These are phyloP conservation scores for Apamea anceps DNA, from an alignment of 2,888 invertebrate species.

Conservation along the genomic window DNA sequence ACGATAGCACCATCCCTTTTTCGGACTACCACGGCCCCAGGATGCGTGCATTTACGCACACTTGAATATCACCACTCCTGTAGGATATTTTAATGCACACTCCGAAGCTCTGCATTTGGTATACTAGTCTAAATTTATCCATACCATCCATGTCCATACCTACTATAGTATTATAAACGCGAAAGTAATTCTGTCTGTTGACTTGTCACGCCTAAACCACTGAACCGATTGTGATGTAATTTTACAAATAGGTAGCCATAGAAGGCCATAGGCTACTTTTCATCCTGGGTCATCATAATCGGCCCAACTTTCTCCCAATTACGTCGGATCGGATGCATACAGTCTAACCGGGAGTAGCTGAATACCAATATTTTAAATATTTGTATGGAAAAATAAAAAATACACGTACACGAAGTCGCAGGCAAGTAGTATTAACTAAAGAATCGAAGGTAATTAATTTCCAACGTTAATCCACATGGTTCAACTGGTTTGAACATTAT, in stretches of 20 bases:
- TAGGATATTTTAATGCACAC: neutral
- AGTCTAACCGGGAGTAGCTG: no score
- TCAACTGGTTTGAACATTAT: neutral
- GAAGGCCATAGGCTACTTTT: neutral
- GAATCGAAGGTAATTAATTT: neutral
- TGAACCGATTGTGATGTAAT: neutral
- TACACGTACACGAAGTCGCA: neutral
- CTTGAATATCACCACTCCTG: neutral
- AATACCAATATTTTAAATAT: no score
- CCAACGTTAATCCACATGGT: neutral
- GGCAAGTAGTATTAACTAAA: neutral
- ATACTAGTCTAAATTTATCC: neutral
- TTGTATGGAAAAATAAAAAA: neutral
- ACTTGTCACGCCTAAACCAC: no score
- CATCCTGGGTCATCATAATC: neutral
- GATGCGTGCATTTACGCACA: neutral
- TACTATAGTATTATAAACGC: neutral
- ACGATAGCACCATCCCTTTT: no score
- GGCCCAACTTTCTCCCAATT: neutral
- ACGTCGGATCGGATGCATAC: no score
- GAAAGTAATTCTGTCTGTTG: no score
- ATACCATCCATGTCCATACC: neutral
- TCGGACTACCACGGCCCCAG: neutral
- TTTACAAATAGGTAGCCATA: neutral
- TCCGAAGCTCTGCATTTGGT: no score